A percentile compares a stretch with the other conserved stretches of the same genome.
These are phyloP conservation scores for Anser cygnoides DNA, from an alignment of 2,113 vertebrate species.

Conservation along the genomic window DNA sequence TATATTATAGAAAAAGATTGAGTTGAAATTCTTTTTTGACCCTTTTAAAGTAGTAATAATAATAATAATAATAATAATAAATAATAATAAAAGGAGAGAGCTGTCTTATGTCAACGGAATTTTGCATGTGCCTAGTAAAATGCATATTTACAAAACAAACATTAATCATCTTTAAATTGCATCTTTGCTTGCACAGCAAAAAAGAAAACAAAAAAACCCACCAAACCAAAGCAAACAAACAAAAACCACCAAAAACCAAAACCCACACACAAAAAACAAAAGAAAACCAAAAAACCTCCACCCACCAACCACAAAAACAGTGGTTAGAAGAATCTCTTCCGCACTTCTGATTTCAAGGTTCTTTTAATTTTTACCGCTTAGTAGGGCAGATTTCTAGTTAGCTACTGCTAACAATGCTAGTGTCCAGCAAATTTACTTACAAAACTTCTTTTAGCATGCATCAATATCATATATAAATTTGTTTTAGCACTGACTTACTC, in stretches of 20 bases:
- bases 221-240: too few relatives aligned
- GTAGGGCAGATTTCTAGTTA: neutral
- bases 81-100: neutral
- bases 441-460: neutral
- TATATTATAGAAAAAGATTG: neutral
- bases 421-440: neutral
- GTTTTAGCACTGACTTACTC: neutral
- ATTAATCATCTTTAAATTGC: constrained; percentile 14
- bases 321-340: neutral
- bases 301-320: neutral
- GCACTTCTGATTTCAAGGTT: neutral
- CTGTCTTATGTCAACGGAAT: neutral
- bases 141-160: neutral
- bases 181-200: neutral
- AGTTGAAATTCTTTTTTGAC: neutral
- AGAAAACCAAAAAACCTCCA: neutral
- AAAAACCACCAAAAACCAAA: too few relatives aligned
- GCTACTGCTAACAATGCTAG: neutral
- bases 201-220: neutral
- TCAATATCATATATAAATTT: neutral
- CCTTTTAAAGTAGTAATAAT: neutral
- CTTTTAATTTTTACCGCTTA: constrained; percentile 18
- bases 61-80: too few relatives aligned
- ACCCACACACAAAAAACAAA: too few relatives aligned
- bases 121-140: constrained; percentile 38